Evolutionary conservation across 2,113 vertebrate species (phyloP).

Genomic region (Notothenia coriiceps): DNA sequence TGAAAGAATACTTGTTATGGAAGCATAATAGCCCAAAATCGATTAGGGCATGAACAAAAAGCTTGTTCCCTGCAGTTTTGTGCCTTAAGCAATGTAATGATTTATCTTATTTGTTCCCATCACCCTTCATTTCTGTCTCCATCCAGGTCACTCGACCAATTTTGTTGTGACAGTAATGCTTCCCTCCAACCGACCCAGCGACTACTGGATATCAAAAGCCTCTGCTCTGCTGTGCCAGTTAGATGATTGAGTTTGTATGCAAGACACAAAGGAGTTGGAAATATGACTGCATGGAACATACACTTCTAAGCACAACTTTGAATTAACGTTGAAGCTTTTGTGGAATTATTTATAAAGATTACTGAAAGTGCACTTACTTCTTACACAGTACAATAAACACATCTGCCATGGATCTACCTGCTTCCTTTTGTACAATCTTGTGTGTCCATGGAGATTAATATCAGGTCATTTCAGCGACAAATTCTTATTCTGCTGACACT

Average conservation of each 20-base stretch:
- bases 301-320: background rate
- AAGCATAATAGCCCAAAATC: too few species aligned
- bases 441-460: background rate
- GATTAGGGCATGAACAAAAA: too few species aligned
- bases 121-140: conserved; percentile 25
- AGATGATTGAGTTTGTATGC: conserved; percentile 72
- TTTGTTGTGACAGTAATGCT: conserved; percentile 87
- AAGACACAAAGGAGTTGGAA: conserved; percentile 1
- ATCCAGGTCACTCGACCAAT: conserved; percentile 85
- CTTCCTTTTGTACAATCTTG: background rate
- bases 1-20: too few species aligned
- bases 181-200: conserved; percentile 80
- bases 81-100: too few species aligned
- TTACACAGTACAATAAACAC: conserved; percentile 20
- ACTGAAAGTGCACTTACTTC: conserved; percentile 9
- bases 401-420: background rate
- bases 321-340: background rate
- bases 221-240: conserved; percentile 86
- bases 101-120: background rate
- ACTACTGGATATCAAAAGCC: conserved; percentile 88
- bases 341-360: conserved; percentile 26
- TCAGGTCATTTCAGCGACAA: conserved; percentile 7
- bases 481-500: conserved; percentile 2
- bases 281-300: background rate
- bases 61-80: too few species aligned